Evolutionary conservation across 2,888 invertebrate species (phyloP).

Genomic region (Amblyjoppa fuscipennis): DNA sequence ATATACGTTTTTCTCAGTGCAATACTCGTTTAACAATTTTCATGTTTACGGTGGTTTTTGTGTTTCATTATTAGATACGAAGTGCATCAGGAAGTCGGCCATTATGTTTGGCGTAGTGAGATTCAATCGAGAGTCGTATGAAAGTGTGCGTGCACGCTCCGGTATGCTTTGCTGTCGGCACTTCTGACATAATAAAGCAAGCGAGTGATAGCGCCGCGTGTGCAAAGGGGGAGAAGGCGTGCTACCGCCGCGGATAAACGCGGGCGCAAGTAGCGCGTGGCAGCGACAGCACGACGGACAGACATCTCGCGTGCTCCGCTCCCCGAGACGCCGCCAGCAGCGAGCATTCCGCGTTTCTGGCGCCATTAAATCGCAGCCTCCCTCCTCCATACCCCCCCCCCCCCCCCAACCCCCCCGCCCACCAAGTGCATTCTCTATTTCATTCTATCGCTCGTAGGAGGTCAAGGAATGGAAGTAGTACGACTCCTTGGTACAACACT

Average conservation of each 20-base stretch:
- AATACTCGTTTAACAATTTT: not conserved
- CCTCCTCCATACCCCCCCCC: not conserved
- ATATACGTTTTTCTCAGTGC: too few relatives aligned
- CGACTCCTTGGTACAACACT: conserved; percentile 36
- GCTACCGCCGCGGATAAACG: conserved; percentile 35
- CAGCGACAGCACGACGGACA: conserved; percentile 40
- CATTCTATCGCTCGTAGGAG: conserved; percentile 66
- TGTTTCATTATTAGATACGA: conserved; percentile 27
- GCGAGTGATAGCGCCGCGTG: conserved; percentile 49
- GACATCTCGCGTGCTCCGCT: conserved; percentile 45
- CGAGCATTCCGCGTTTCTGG: conserved; percentile 72
- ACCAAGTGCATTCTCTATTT: conserved; percentile 32
- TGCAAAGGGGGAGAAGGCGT: conserved; percentile 41
- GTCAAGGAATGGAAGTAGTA: conserved; percentile 31
- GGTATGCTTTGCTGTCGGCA: conserved; percentile 38
- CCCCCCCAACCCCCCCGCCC: too few relatives aligned
- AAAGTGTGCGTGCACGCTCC: not conserved
- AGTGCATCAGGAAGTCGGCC: conserved; percentile 45
- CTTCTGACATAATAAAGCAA: conserved; percentile 55
- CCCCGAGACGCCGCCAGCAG: conserved; percentile 41
- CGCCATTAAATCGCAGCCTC: conserved; percentile 76
- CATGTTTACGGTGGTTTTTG: not conserved
- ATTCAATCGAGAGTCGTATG: conserved; percentile 36
- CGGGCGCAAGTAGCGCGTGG: conserved; percentile 45
- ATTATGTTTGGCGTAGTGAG: conserved; percentile 44